A percentile compares a stretch with the other conserved stretches of the same genome.
phyloP scores from a whole-genome alignment of 2,113 vertebrate species.

The Macrotis lagotis region DNA sequence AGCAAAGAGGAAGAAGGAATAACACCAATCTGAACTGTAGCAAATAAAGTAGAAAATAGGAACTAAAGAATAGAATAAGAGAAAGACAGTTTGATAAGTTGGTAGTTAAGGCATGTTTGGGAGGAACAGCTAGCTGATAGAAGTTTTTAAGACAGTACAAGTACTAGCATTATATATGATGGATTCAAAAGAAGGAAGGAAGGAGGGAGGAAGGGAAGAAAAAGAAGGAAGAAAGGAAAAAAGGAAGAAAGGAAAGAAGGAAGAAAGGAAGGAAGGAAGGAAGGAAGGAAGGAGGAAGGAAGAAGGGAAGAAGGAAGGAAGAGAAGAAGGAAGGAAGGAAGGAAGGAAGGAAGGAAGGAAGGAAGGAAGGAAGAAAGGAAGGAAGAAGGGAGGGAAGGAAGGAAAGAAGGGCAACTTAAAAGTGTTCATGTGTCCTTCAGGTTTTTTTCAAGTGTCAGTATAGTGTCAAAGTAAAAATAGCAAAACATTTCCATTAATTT shows the following conservation, averaged over 20 bases:
- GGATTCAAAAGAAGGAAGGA: too few species aligned
- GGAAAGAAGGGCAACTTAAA: neutral
- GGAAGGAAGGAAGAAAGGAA: neutral
- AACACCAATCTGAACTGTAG: neutral
- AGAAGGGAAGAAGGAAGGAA: too few species aligned
- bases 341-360: too few species aligned
- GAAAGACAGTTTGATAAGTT: neutral
- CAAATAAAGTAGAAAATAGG: neutral
- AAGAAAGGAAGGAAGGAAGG: too few species aligned
- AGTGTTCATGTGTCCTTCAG: too few species aligned
- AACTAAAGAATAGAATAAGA: neutral
- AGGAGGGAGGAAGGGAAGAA: too few species aligned
- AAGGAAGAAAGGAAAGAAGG: too few species aligned
- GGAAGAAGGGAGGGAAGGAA: neutral
- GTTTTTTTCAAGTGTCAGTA: too few species aligned
- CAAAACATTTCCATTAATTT: neutral
- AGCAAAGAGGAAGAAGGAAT: neutral
- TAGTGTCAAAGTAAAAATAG: neutral
- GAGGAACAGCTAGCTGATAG: neutral
- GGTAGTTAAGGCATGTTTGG: neutral
- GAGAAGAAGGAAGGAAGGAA: too few species aligned
- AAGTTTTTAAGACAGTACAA: neutral
- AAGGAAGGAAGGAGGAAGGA: too few species aligned
- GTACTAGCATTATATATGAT: neutral
- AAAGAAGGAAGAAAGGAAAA: too few species aligned